Percentiles rank a stretch among this genome's conserved stretches.
Evolutionary conservation across 2,888 invertebrate species (phyloP).

Genomic region (Drosophila hawaiiensis): DNA sequence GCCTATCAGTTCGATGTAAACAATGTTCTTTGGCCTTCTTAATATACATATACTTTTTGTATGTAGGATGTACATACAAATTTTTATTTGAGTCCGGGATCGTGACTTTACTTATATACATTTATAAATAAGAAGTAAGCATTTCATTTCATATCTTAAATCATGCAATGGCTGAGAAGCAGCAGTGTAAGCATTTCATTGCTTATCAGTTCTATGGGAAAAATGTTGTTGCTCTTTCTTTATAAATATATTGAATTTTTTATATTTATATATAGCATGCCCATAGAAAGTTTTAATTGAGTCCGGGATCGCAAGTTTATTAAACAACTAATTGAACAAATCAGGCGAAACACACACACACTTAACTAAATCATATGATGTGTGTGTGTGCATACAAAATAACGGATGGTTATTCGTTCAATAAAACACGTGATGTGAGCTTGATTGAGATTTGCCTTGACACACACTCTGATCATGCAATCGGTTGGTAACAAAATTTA

Average conservation of each 20-base stretch:
- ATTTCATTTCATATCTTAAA: conserved; percentile 2
- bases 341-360: conserved; percentile 39
- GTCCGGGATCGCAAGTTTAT: conserved; percentile 72
- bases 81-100: conserved; percentile 65
- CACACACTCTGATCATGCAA: conserved; percentile 55
- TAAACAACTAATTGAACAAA: conserved; percentile 68
- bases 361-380: conserved; percentile 3
- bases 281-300: conserved; percentile 31
- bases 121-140: not conserved
- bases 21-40: not conserved
- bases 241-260: not conserved
- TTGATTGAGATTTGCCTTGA: conserved; percentile 64
- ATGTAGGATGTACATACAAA: not conserved
- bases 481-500: conserved; percentile 50
- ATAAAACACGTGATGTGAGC: conserved; percentile 67
- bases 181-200: not conserved
- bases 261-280: not conserved
- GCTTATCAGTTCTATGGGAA: not conserved
- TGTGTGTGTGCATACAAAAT: not conserved
- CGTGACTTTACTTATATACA: conserved; percentile 50
- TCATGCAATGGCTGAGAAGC: not conserved
- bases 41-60: not conserved
- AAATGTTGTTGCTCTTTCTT: not conserved
- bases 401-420: conserved; percentile 16
- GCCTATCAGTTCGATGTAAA: conserved; percentile 1